Base-by-base conservation (phyloP, 2,113 vertebrate species). In the Oncorhynchus kisutch region DNA sequence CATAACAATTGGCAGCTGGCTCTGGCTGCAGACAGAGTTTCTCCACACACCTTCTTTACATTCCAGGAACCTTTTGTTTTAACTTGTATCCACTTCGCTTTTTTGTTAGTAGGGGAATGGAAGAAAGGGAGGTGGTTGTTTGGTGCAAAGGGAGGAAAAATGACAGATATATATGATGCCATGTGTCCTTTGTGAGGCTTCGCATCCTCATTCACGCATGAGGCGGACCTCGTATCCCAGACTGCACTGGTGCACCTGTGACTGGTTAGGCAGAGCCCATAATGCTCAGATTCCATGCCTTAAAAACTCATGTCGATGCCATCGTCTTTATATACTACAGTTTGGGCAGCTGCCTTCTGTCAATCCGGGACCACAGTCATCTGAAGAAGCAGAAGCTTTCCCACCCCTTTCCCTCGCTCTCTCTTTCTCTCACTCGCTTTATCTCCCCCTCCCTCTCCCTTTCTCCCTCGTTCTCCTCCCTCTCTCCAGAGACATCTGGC, bases 181-280 rank as follows among this genome's bases (percentile, higher is more conserved):
- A 34, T 51, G n/a, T 49, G 12, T 74, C 27, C 25, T 29, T 48
- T 54, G 13, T 73, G 65, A 74, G 20, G 45, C 73, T 64, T 67
- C 48, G 22, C 39, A 70, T 29, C 22, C n/a, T 51, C 57, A 57
- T 18, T 29, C 29, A 24, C 62, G 39, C 27, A n/a, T 25, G 4
- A 12, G 25, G 29, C 49, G 83, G 88, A 84, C 71, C 85, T 48
- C 79, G 84, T 89, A 89, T 72, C 89, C 87, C 86, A 85, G 79
- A 78, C 84, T 87, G 62, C 77, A 79, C 85, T 90, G 49, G 83
- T 93, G 90, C 95, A 96, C 95, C 95, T 97, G 95, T 90, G 94
- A 77, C 87, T 93, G 85, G 85, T 95, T 94, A 96, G 75, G 84
- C 70, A 86, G 84, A 79, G 82, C 77, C 87, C 85, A 80, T 73